Evolutionary conservation across 2,888 invertebrate genomes (phyloP).

Genomic region (Thymelicus acteon): DNA sequence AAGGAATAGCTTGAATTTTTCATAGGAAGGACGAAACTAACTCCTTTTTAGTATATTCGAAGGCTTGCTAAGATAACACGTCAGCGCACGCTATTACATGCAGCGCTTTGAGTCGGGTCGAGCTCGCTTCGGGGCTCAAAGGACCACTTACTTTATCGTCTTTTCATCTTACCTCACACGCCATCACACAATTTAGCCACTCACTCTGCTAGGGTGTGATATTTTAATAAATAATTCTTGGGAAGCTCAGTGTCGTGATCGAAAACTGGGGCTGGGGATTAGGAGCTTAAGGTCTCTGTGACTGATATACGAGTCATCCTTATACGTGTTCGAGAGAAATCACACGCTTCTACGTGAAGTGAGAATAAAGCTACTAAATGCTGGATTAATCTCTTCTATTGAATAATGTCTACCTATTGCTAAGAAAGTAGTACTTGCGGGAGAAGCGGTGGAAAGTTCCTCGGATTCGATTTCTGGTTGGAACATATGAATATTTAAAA

Average conservation of each 20-base stretch:
- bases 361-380: no score
- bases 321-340: neutral
- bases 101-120: slow-evolving; percentile 31
- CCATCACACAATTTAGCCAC: slow-evolving; percentile 35
- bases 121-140: slow-evolving; percentile 18
- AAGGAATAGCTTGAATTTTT: slow-evolving; percentile 9
- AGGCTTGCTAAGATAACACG: slow-evolving; percentile 25
- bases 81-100: slow-evolving; percentile 31
- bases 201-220: slow-evolving; percentile 18
- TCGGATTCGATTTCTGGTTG: no score
- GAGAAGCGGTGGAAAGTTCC: no score
- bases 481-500: no score
- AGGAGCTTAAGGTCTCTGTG: slow-evolving; percentile 5
- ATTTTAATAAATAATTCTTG: slow-evolving; percentile 32
- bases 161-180: slow-evolving; percentile 34
- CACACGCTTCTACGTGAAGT: no score
- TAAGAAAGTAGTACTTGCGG: no score
- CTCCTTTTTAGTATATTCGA: slow-evolving; percentile 29
- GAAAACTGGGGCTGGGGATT: slow-evolving; percentile 3
- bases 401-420: no score
- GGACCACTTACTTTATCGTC: slow-evolving; percentile 32
- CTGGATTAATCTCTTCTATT: no score
- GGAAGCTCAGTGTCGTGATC: neutral
- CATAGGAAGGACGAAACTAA: slow-evolving; percentile 7
- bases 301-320: slow-evolving; percentile 4